Conservation (phyloP, 23 tunicate species). For the Trididemnum nubilum region DNA sequence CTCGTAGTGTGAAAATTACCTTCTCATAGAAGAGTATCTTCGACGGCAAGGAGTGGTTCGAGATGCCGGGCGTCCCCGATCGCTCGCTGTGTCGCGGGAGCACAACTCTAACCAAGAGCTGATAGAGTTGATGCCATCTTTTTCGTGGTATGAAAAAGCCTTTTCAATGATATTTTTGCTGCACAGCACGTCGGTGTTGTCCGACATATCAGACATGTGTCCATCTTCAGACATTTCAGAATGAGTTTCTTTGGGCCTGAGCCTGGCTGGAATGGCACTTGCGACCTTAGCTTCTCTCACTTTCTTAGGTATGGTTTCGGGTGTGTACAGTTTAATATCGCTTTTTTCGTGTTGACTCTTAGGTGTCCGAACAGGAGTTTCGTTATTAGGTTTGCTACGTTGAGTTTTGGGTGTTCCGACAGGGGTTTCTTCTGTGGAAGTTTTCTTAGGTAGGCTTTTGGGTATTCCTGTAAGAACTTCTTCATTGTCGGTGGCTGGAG, state of each 20-base stretch:
- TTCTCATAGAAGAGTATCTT: not conserved
- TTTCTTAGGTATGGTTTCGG: not conserved
- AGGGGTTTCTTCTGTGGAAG: not conserved
- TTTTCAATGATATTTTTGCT: conserved; percentile 60
- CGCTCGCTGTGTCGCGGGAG: conserved; percentile 14
- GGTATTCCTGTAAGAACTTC: not conserved
- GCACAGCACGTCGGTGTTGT: conserved; percentile 71
- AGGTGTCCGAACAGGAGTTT: not conserved
- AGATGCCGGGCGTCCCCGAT: not conserved
- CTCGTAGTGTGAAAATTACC: too few species aligned
- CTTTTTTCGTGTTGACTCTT: not conserved
- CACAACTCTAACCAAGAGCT: conserved; percentile 43
- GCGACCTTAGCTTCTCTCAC: conserved; percentile 29
- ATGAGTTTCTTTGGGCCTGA: conserved; percentile 6
- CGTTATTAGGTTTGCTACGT: not conserved
- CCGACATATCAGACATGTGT: conserved; percentile 29
- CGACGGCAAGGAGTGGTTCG: not conserved
- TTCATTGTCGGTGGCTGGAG: not conserved
- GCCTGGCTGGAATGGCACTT: conserved; percentile 34
- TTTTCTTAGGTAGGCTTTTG: not conserved
- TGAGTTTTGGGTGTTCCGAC: not conserved
- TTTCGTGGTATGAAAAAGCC: conserved; percentile 58
- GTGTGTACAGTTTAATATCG: not conserved
- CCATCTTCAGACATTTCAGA: conserved; percentile 28
- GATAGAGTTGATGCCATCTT: conserved; percentile 46